Conservation (phyloP, 2,797 vertebrate species). For the Macrochelys suwanniensis region DNA sequence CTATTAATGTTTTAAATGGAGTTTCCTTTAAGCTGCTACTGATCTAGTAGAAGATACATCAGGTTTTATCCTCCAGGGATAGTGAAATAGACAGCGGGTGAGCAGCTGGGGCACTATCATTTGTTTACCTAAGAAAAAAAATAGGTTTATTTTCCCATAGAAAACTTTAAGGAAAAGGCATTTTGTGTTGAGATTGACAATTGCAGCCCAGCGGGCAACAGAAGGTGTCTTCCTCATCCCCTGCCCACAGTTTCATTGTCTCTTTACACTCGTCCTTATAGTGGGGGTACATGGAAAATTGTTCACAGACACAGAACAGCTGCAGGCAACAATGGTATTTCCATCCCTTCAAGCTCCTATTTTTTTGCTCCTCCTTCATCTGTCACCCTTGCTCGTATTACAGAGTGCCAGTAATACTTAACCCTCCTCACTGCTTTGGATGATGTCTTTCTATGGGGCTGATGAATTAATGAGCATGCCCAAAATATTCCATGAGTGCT, state of each 20-base stretch:
- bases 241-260: conserved; percentile 7
- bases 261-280: not conserved
- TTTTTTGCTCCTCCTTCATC: not conserved
- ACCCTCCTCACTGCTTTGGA: not conserved
- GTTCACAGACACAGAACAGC: conserved; percentile 44
- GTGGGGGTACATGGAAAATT: conserved; percentile 35
- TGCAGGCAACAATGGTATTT: conserved; percentile 25
- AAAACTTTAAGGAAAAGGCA: not conserved
- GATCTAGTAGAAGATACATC: not conserved
- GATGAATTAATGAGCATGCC: not conserved
- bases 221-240: conserved; percentile 21
- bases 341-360: conserved; percentile 12
- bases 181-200: not conserved
- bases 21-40: not conserved
- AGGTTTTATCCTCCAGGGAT: not conserved
- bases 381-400: conserved; percentile 12
- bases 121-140: not conserved
- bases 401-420: conserved; percentile 3
- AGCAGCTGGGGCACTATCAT: conserved; percentile 21
- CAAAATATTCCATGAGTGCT: not conserved
- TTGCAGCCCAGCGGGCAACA: conserved; percentile 15
- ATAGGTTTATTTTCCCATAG: not conserved
- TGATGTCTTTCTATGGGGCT: not conserved
- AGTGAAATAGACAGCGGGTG: not conserved
- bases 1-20: not conserved